phyloP scores from a whole-genome alignment of 1,140 invertebrate species.

The Pemphigus obesinymphae region DNA sequence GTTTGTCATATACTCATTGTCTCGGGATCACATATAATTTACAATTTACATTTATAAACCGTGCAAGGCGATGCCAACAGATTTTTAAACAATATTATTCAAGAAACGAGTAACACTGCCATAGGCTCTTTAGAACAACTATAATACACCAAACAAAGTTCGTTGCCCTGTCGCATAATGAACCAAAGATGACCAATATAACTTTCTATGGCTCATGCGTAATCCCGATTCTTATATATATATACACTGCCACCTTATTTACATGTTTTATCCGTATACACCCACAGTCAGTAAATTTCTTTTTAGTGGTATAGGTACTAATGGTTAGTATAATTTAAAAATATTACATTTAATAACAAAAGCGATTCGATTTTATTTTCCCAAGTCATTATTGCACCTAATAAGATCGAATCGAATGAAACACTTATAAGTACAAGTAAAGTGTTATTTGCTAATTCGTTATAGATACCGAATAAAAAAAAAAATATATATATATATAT shows the following conservation, averaged over 20 bases:
- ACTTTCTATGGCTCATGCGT: neutral
- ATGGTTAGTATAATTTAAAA: too few relatives aligned
- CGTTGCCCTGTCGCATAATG: neutral
- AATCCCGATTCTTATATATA: too few relatives aligned
- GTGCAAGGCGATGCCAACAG: neutral
- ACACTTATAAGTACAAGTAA: neutral
- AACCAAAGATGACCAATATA: neutral
- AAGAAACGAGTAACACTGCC: neutral
- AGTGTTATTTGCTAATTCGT: neutral
- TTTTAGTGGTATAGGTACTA: too few relatives aligned
- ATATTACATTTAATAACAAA: too few relatives aligned
- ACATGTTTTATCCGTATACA: neutral
- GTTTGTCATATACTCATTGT: slow-evolving; percentile 11
- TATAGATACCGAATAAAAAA: neutral
- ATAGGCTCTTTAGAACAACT: neutral
- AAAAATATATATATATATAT: neutral
- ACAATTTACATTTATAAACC: slow-evolving; percentile 1
- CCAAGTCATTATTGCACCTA: neutral
- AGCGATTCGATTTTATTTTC: neutral
- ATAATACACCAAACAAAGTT: neutral
- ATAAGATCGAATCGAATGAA: neutral
- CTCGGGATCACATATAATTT: slow-evolving; percentile 10
- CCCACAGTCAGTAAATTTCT: too few relatives aligned
- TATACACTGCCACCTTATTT: neutral
- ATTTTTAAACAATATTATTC: slow-evolving; percentile 26